Percentiles rank a stretch among this genome's conserved stretches.
phyloP scores from a whole-genome alignment of 1,140 invertebrate genomes.

The Campoletis sonorensis region DNA sequence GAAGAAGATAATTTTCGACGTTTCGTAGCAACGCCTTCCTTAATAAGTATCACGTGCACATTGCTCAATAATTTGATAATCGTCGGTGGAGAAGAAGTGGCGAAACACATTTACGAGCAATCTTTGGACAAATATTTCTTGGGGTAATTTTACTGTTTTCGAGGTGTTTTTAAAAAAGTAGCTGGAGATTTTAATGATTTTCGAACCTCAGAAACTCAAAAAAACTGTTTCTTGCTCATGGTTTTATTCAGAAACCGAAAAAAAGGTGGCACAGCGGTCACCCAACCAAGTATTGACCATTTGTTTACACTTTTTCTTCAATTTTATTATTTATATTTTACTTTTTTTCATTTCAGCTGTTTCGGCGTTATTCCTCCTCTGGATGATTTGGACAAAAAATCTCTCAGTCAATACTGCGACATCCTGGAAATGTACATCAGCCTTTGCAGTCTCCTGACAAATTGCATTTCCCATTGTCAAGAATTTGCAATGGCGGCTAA shows the following conservation, averaged over 20 bases:
- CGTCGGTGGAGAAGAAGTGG: constrained; percentile 68
- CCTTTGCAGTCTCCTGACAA: constrained; percentile 73
- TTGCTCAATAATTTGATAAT: constrained; percentile 74
- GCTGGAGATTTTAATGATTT: too few relatives aligned
- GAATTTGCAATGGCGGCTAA: constrained; percentile 69
- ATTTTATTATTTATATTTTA: too few relatives aligned
- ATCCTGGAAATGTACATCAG: constrained; percentile 76
- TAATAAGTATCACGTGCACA: constrained; percentile 71
- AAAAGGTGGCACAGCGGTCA: too few relatives aligned
- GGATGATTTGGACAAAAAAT: constrained; percentile 60
- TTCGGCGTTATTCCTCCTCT: constrained; percentile 65
- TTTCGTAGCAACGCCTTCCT: constrained; percentile 72
- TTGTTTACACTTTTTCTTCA: too few relatives aligned
- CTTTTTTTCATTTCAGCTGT: constrained; percentile 61
- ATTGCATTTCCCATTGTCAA: constrained; percentile 67
- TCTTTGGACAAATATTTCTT: constrained; percentile 70
- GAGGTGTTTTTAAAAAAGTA: too few relatives aligned
- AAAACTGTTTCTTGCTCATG: too few relatives aligned
- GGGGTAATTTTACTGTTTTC: constrained; percentile 52
- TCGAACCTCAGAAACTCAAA: too few relatives aligned
- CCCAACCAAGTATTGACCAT: too few relatives aligned
- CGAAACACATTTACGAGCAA: constrained; percentile 68
- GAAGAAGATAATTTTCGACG: constrained; percentile 59
- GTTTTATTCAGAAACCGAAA: too few relatives aligned
- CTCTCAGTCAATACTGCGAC: constrained; percentile 71